These are phyloP conservation scores for Rhinoraja longicauda DNA, from an alignment of 2,797 vertebrate species.

Conservation along the genomic window DNA sequence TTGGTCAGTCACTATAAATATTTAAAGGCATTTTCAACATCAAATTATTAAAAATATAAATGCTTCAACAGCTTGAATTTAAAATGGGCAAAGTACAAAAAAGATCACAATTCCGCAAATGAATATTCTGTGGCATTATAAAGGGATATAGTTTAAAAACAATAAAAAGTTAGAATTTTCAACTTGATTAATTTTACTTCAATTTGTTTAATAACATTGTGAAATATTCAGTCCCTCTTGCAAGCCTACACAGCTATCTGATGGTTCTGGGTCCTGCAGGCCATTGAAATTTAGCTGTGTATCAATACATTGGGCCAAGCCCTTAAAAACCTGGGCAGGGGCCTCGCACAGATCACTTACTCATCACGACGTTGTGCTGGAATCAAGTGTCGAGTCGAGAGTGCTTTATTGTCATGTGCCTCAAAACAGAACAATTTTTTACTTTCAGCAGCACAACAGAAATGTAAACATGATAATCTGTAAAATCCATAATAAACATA, in stretches of 20 bases:
- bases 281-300: not conserved
- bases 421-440: no score
- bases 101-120: not conserved
- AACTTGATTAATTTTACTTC: not conserved
- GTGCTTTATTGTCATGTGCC: no score
- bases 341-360: not conserved
- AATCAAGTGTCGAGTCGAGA: no score
- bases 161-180: not conserved
- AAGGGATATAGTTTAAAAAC: not conserved
- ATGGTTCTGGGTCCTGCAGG: not conserved
- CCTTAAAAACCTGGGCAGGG: not conserved
- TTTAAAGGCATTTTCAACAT: not conserved
- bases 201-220: not conserved
- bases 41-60: not conserved
- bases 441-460: no score
- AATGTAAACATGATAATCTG: no score
- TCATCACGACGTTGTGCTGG: not conserved
- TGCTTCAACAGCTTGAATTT: not conserved
- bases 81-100: not conserved
- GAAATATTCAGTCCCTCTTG: not conserved
- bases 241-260: not conserved
- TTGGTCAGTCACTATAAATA: not conserved
- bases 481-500: no score
- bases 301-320: not conserved
- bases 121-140: not conserved